A percentile compares a stretch with the other conserved stretches of the same genome.
Evolutionary conservation across 2,797 vertebrate genomes (phyloP).

Genomic region (Phrynocephalus guinanensis): DNA sequence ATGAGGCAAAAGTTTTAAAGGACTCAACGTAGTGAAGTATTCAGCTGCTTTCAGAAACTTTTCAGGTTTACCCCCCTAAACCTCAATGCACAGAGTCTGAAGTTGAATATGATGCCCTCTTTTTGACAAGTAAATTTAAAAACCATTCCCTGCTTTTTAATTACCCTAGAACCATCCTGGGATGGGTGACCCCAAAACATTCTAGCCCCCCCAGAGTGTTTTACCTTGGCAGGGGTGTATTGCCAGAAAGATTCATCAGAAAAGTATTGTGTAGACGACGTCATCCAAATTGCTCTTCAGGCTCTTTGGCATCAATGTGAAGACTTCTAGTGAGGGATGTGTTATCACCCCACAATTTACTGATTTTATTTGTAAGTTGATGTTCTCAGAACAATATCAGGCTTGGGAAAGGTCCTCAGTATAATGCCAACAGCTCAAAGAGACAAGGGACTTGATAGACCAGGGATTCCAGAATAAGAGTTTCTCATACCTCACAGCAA

Average conservation of each 20-base stretch:
- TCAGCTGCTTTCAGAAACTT: conserved; percentile 9
- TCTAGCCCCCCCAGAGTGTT: neutral
- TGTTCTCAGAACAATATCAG: neutral
- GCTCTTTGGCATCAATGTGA: too few species aligned
- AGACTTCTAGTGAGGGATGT: neutral
- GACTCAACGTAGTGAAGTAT: conserved; percentile 6
- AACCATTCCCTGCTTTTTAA: neutral
- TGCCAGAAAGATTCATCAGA: neutral
- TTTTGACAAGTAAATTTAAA: neutral
- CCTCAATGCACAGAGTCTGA: neutral
- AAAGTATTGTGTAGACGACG: neutral
- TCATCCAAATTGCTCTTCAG: neutral
- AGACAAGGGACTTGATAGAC: neutral
- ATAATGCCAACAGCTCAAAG: neutral
- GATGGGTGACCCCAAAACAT: too few species aligned
- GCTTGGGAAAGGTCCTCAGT: too few species aligned
- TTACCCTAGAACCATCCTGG: neutral
- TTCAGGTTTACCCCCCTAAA: neutral
- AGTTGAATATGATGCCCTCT: neutral
- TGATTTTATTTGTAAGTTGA: neutral
- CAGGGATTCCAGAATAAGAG: too few species aligned
- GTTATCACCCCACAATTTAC: neutral
- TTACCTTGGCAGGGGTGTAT: neutral
- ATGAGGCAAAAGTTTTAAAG: conserved; percentile 38
- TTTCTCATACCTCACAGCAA: too few species aligned